Evolutionary conservation across 2,797 vertebrate genomes (phyloP).

Genomic region (Thalassophryne amazonica): DNA sequence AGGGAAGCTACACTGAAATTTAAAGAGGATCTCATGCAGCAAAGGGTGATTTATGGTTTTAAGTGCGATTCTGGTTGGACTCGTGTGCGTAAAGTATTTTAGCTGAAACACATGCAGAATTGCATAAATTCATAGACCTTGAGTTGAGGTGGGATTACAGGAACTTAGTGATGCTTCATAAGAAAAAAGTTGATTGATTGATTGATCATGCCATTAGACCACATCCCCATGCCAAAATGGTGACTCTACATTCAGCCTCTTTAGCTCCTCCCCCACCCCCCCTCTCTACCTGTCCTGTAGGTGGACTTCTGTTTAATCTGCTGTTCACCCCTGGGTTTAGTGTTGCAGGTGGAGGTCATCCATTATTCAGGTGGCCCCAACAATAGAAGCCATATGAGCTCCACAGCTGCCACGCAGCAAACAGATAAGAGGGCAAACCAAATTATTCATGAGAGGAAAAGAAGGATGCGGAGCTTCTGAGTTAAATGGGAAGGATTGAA

Average conservation of each 20-base stretch:
- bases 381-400: slow-evolving; percentile 71
- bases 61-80: too few species aligned
- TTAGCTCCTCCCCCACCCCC: neutral
- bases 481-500: slow-evolving; percentile 80
- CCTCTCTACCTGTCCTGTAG: slow-evolving; percentile 40
- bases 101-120: too few species aligned
- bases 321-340: slow-evolving; percentile 69
- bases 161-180: too few species aligned
- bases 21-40: too few species aligned
- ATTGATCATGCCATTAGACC: too few species aligned
- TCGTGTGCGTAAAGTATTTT: too few species aligned
- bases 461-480: slow-evolving; percentile 40
- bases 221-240: too few species aligned
- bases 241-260: neutral
- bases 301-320: slow-evolving; percentile 58
- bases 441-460: slow-evolving; percentile 81
- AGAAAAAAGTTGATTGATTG: too few species aligned
- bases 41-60: too few species aligned
- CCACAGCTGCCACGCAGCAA: slow-evolving; percentile 72
- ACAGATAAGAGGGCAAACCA: slow-evolving; percentile 64
- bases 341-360: slow-evolving; percentile 74
- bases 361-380: slow-evolving; percentile 78
- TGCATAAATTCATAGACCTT: too few species aligned
- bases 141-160: too few species aligned
- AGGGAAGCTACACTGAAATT: too few species aligned